Evolutionary conservation across 2,888 invertebrate species (phyloP).

Genomic region (Xiphydria camelus): DNA sequence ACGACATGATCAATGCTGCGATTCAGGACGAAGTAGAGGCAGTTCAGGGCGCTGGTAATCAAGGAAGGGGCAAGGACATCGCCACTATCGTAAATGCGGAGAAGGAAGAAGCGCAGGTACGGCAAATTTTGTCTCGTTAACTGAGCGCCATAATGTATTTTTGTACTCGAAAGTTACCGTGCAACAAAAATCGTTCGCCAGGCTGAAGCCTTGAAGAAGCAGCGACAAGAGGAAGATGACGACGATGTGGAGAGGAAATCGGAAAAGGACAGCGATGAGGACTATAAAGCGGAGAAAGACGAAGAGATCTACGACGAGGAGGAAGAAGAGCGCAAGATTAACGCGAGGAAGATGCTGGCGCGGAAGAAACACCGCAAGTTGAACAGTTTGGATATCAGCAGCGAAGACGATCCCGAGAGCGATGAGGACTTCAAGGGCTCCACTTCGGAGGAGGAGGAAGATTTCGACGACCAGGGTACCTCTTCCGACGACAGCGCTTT

Average conservation of each 20-base stretch:
- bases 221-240: conserved; percentile 57
- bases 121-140: too few relatives aligned
- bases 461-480: conserved; percentile 60
- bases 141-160: too few relatives aligned
- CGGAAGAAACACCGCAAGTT: conserved; percentile 72
- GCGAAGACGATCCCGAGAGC: conserved; percentile 79
- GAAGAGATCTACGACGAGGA: conserved; percentile 47
- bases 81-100: conserved; percentile 80
- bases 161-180: conserved; percentile 6
- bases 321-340: conserved; percentile 48
- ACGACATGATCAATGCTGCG: conserved; percentile 92
- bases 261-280: conserved; percentile 51
- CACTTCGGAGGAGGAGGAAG: conserved; percentile 66
- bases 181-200: conserved; percentile 9
- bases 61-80: conserved; percentile 88
- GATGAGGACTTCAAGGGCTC: conserved; percentile 92
- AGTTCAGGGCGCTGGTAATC: conserved; percentile 77
- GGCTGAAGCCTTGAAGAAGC: conserved; percentile 39
- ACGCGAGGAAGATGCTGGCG: conserved; percentile 28
- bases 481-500: conserved; percentile 64
- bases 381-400: conserved; percentile 79
- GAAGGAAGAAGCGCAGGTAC: conserved; percentile 64
- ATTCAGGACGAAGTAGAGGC: conserved; percentile 77
- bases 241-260: conserved; percentile 43
- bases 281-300: conserved; percentile 49